phyloP scores from a whole-genome alignment of 2,797 vertebrate species.

The Rhadinocentrus ornatus region DNA sequence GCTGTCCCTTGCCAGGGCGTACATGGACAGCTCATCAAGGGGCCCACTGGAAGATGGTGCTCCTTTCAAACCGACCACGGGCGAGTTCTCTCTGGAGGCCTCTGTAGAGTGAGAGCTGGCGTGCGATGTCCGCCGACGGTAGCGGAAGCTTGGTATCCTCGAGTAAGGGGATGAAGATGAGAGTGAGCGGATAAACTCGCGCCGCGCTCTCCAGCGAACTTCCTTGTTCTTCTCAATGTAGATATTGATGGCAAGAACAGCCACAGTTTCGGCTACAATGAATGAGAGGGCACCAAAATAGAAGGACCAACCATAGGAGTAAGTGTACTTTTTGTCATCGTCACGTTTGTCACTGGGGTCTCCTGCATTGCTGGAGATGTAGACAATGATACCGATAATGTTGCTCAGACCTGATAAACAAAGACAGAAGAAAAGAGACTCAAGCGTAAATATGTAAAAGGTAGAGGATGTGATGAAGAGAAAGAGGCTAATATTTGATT shows the following conservation, averaged over 20 bases:
- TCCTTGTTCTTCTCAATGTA: constrained; percentile 98
- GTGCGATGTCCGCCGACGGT: constrained; percentile 90
- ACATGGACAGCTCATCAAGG: constrained; percentile 96
- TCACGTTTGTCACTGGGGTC: constrained; percentile 96
- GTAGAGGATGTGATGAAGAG: not conserved
- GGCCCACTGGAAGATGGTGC: constrained; percentile 83
- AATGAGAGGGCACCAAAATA: constrained; percentile 98
- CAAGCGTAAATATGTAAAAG: not conserved
- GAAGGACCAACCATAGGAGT: constrained; percentile 98
- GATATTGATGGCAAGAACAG: constrained; percentile 96
- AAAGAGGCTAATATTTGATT: not conserved
- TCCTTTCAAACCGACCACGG: constrained; percentile 87
- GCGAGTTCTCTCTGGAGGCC: constrained; percentile 91
- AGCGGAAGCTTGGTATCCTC: constrained; percentile 95
- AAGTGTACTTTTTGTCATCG: constrained; percentile 96
- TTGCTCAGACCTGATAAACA: constrained; percentile 91
- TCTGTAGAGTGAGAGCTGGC: constrained; percentile 94
- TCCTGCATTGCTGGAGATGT: constrained; percentile 98
- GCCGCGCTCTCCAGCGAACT: constrained; percentile 88
- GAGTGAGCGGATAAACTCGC: constrained; percentile 92
- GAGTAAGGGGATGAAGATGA: constrained; percentile 94
- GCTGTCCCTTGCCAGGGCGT: constrained; percentile 92
- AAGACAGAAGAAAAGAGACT: not conserved
- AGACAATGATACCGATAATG: constrained; percentile 99
- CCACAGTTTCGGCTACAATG: constrained; percentile 95